Evolutionary conservation across 2,888 invertebrate genomes (phyloP).

Genomic region (Dusona sp.): DNA sequence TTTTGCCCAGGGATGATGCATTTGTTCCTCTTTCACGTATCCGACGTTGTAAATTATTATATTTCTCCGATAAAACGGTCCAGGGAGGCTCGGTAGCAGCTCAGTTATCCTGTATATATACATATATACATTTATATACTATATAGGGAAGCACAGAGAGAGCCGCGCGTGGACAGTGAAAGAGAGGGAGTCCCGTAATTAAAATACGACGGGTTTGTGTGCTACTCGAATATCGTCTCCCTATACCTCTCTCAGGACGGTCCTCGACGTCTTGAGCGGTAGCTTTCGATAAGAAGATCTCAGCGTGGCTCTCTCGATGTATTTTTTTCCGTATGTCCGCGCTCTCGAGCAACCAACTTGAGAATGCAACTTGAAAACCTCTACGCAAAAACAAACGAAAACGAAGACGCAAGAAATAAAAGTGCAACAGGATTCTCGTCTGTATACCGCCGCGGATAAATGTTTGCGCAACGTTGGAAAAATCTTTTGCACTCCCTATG

Average conservation of each 20-base stretch:
- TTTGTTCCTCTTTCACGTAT: constrained; percentile 70
- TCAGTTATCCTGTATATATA: not conserved
- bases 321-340: constrained; percentile 1
- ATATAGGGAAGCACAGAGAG: constrained; percentile 45
- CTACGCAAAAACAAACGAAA: constrained; percentile 1
- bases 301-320: constrained; percentile 12
- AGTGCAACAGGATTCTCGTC: constrained; percentile 45
- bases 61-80: constrained; percentile 76
- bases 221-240: constrained; percentile 54
- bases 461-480: constrained; percentile 40
- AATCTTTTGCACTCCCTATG: constrained; percentile 5
- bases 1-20: constrained; percentile 73
- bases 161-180: constrained; percentile 58
- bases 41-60: constrained; percentile 76
- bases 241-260: constrained; percentile 26
- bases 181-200: constrained; percentile 64
- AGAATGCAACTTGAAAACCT: constrained; percentile 35
- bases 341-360: constrained; percentile 25
- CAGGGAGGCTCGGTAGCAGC: constrained; percentile 49
- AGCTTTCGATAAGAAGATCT: constrained; percentile 63
- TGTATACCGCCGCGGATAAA: constrained; percentile 28
- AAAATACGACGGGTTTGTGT: constrained; percentile 65
- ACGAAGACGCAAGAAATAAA: constrained; percentile 19
- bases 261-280: constrained; percentile 66
- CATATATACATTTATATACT: not conserved